These are phyloP conservation scores for Atta texana DNA, from an alignment of 1,140 invertebrate species.

Conservation along the genomic window DNA sequence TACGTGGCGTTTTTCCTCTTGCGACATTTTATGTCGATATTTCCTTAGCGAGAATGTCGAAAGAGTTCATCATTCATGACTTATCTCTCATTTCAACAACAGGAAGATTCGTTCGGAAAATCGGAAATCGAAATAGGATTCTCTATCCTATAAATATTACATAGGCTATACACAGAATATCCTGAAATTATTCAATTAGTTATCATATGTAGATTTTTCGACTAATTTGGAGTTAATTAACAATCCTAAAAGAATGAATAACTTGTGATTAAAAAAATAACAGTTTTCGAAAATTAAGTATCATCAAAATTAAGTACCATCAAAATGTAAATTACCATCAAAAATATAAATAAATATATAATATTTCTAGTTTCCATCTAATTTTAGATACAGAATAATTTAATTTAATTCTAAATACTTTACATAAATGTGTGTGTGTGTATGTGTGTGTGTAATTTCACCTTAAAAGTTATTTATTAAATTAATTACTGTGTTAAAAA, in stretches of 20 bases:
- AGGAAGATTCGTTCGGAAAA: slow-evolving; percentile 22
- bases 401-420: no score
- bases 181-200: background rate
- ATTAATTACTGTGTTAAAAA: background rate
- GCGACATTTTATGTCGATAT: slow-evolving; percentile 38
- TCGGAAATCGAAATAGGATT: slow-evolving; percentile 17
- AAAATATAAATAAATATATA: background rate
- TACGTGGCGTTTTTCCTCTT: slow-evolving; percentile 1
- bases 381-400: background rate
- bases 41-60: slow-evolving; percentile 26
- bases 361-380: background rate
- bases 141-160: background rate
- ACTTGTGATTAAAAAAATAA: background rate
- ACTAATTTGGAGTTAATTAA: slow-evolving; percentile 2
- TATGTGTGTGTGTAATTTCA: background rate
- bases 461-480: background rate
- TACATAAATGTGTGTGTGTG: background rate
- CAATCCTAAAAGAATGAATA: background rate
- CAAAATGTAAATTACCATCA: background rate
- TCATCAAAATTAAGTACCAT: background rate
- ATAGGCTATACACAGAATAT: background rate
- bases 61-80: slow-evolving; percentile 22
- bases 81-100: slow-evolving; percentile 37
- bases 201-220: background rate
- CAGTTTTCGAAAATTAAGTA: background rate